A percentile compares a stretch with the other conserved stretches of the same genome.
phyloP scores from a whole-genome alignment of 2,888 invertebrate species.

The Aelia acuminata region DNA sequence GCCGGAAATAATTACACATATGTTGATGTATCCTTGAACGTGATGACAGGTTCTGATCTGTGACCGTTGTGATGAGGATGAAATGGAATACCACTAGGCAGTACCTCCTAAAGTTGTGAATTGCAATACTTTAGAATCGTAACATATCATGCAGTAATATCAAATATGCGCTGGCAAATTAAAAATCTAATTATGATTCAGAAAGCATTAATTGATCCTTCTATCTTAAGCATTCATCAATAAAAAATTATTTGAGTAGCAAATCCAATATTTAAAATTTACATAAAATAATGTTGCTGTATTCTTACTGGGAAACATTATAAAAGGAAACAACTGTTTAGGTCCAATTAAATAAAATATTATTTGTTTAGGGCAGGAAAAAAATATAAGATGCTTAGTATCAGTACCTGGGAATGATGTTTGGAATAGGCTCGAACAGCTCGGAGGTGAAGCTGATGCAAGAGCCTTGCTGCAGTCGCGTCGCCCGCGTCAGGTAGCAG shows the following conservation, averaged over 20 bases:
- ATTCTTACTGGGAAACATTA: too few species aligned
- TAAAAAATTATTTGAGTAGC: too few species aligned
- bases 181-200: too few species aligned
- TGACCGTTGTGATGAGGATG: conserved; percentile 68
- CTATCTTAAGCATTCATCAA: too few species aligned
- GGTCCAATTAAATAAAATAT: too few species aligned
- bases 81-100: conserved; percentile 61
- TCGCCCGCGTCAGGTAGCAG: conserved; percentile 66
- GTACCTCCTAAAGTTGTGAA: conserved; percentile 66
- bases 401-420: conserved; percentile 68
- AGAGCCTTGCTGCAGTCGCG: conserved; percentile 68
- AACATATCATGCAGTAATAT: not conserved
- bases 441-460: conserved; percentile 70
- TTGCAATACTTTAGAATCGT: conserved; percentile 28
- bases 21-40: conserved; percentile 71
- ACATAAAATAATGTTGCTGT: too few species aligned
- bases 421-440: conserved; percentile 69
- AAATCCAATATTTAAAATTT: too few species aligned
- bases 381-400: too few species aligned
- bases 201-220: too few species aligned
- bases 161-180: too few species aligned
- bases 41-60: conserved; percentile 76
- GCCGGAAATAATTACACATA: conserved; percentile 49
- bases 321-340: too few species aligned
- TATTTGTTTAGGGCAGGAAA: too few species aligned